Conservation (phyloP, 2,797 vertebrate genomes). For the Scyliorhinus canicula region DNA sequence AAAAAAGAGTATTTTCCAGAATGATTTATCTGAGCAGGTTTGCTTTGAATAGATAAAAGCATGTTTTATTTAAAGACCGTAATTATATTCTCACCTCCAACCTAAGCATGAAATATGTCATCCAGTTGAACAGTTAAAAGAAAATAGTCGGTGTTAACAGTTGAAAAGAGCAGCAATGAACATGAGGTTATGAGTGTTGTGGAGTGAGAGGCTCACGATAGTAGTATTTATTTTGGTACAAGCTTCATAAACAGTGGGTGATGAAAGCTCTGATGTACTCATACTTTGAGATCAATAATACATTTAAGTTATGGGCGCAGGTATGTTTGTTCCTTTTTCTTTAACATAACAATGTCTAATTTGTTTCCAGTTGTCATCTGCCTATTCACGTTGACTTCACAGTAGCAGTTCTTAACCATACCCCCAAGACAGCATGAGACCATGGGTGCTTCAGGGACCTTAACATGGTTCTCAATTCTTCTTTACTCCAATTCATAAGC, state of each 20-base stretch:
- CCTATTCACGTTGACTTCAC: background rate
- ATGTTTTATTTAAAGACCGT: background rate
- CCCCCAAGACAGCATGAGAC: background rate
- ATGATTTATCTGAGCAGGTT: background rate
- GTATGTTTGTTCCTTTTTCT: slow-evolving; percentile 13
- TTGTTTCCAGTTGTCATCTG: slow-evolving; percentile 19
- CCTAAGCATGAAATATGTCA: background rate
- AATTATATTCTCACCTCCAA: background rate
- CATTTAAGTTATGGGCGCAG: background rate
- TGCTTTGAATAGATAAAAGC: background rate
- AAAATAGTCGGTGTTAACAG: background rate
- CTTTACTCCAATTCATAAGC: background rate
- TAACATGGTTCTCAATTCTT: background rate
- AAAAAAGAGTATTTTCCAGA: background rate
- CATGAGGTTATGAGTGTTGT: background rate
- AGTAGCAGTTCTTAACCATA: background rate
- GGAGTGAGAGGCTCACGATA: background rate
- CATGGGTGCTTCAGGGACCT: background rate
- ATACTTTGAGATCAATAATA: background rate
- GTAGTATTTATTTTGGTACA: background rate
- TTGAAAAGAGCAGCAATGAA: background rate
- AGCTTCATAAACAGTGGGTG: background rate
- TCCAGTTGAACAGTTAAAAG: background rate
- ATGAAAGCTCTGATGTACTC: background rate
- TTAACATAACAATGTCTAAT: background rate